These are phyloP conservation scores for Lathronympha strigana DNA, from an alignment of 2,888 invertebrate species.

Conservation along the genomic window DNA sequence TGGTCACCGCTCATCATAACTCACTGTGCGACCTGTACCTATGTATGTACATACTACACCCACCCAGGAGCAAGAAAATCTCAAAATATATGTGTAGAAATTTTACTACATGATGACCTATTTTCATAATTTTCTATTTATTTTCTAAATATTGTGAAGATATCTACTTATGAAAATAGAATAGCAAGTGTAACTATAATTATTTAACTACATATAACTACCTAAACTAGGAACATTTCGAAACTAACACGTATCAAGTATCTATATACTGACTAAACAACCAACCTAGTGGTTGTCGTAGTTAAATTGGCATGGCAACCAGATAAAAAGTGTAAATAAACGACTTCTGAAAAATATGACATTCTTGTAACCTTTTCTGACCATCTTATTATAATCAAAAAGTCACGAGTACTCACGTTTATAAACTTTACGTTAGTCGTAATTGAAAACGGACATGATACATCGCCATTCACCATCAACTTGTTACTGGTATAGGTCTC, in stretches of 20 bases:
- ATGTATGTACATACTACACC: too few species aligned
- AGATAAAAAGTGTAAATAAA: neutral
- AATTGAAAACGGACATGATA: neutral
- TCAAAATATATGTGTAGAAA: neutral
- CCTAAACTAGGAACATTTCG: conserved; percentile 30
- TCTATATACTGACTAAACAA: conserved; percentile 6
- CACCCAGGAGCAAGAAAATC: neutral
- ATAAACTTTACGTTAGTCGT: neutral
- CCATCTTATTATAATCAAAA: neutral
- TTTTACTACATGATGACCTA: too few species aligned
- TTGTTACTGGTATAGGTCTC: too few species aligned
- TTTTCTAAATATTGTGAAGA: neutral
- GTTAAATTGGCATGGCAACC: neutral
- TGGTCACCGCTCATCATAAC: too few species aligned
- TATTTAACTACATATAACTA: conserved; percentile 10
- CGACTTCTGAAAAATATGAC: neutral
- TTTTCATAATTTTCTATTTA: neutral
- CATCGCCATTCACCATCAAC: neutral
- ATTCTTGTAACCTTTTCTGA: too few species aligned
- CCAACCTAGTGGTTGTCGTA: neutral
- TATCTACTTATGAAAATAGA: conserved; percentile 9
- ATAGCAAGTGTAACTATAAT: conserved; percentile 6
- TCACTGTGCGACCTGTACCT: too few species aligned
- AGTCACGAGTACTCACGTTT: neutral
- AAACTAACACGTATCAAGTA: conserved; percentile 8